These are phyloP conservation scores for Acanthosepion esculentum DNA, from an alignment of 2,888 invertebrate species.

Conservation along the genomic window DNA sequence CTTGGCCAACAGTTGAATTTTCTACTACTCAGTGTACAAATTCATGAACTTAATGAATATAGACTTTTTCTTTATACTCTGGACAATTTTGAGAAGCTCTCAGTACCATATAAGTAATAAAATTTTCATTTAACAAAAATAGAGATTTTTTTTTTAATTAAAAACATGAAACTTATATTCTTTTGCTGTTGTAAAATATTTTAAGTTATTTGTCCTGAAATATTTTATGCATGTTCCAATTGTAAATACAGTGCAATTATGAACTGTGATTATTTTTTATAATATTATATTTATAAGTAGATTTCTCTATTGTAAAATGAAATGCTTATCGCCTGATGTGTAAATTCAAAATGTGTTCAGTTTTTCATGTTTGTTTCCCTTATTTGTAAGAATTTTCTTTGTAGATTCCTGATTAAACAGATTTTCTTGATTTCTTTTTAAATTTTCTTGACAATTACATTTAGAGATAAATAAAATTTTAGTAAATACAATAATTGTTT, in stretches of 20 bases:
- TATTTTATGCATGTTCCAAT: background rate
- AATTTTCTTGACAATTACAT: background rate
- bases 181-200: background rate
- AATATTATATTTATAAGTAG: background rate
- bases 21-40: background rate
- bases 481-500: background rate
- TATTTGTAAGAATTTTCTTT: background rate
- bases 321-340: background rate
- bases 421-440: background rate
- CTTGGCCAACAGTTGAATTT: background rate
- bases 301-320: background rate
- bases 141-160: background rate
- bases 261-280: background rate
- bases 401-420: background rate
- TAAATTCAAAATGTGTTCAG: background rate
- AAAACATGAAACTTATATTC: background rate
- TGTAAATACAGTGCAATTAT: background rate
- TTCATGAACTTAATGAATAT: background rate
- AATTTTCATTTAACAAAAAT: background rate
- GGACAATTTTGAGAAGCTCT: background rate
- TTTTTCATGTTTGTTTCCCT: background rate
- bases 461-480: background rate
- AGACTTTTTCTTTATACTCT: background rate
- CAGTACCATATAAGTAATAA: background rate
- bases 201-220: background rate